Base-by-base conservation (phyloP, 2,888 invertebrate genomes). In the Xestia sexstrigata region DNA sequence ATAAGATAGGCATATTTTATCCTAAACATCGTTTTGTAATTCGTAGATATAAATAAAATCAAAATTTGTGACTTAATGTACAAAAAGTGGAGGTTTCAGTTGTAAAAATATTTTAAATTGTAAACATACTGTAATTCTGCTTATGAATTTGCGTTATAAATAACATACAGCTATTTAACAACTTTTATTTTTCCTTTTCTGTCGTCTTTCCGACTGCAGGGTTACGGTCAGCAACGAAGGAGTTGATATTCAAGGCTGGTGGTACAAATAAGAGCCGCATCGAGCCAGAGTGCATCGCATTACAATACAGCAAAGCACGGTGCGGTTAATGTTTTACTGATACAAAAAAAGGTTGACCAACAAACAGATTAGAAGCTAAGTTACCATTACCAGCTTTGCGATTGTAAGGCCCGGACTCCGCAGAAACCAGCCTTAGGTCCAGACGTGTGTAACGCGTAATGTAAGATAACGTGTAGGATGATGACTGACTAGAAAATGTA, bases 1-100 rank as follows among this genome's bases (percentile, higher is more conserved):
- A 35, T 89, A 88, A 87, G 81, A 82, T 88, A 88, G 85, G 52
- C 66, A 65, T 83, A 87, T 76, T 86, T 73, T 49, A 71, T 73
- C 67, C 30, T n/a, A 65, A 83, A 79, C 72, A 78, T 49, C 60
- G 60, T 67, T 58, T 67, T 76, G 63, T 66, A 68, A 77, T 84
- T 78, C 52, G 5, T 79, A 76, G 86, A 62, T 85, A 83, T 76
- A 76, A 63, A 74, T 76, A 74, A 77, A 74, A 86, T 62, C 76
- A 80, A 70, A 70, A 72, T 80, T 58, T 39, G 66, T 72, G 72
- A 75, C 70, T 72, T 78, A 42, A 58, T 86, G 79, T 84, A 76
- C 83, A 83, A 86, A 82, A 69, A 65, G 58, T 86, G 75, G 35
- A 65, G 20, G 47, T 62, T 70, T 65, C 30, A 72, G 52, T 49